Conservation (phyloP, 2,888 invertebrate genomes). For the Dromius quadrimaculatus region DNA sequence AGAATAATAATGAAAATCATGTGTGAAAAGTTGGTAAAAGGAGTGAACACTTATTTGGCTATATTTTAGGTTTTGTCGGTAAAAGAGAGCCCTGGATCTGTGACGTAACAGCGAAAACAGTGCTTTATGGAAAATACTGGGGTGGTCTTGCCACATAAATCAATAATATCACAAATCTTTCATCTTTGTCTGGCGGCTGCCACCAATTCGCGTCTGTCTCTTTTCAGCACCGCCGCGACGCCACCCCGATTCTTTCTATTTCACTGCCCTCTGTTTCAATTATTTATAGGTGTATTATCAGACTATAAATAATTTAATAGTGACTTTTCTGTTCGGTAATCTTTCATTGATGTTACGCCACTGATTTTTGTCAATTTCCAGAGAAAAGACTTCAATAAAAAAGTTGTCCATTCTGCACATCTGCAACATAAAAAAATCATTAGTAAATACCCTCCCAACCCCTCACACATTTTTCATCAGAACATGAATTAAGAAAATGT, state of each 20-base stretch:
- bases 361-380: too few relatives aligned
- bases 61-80: slow-evolving; percentile 62
- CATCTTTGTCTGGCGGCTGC: slow-evolving; percentile 61
- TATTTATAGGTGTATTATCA: slow-evolving; percentile 53
- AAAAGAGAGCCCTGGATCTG: slow-evolving; percentile 58
- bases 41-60: slow-evolving; percentile 68
- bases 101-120: slow-evolving; percentile 59
- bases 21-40: too few relatives aligned
- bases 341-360: slow-evolving; percentile 53
- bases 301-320: slow-evolving; percentile 52
- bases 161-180: slow-evolving; percentile 69
- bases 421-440: background rate
- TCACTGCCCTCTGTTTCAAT: slow-evolving; percentile 50
- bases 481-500: too few relatives aligned
- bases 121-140: slow-evolving; percentile 68
- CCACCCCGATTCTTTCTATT: slow-evolving; percentile 47
- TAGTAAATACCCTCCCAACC: background rate
- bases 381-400: too few relatives aligned
- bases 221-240: slow-evolving; percentile 50
- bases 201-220: slow-evolving; percentile 56
- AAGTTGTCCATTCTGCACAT: too few relatives aligned
- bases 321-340: slow-evolving; percentile 53
- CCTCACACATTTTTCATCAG: too few relatives aligned
- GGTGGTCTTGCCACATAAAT: slow-evolving; percentile 70
- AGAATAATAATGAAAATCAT: too few relatives aligned